These are phyloP conservation scores for Vombatus ursinus DNA, from an alignment of 2,113 vertebrate species.

Conservation along the genomic window DNA sequence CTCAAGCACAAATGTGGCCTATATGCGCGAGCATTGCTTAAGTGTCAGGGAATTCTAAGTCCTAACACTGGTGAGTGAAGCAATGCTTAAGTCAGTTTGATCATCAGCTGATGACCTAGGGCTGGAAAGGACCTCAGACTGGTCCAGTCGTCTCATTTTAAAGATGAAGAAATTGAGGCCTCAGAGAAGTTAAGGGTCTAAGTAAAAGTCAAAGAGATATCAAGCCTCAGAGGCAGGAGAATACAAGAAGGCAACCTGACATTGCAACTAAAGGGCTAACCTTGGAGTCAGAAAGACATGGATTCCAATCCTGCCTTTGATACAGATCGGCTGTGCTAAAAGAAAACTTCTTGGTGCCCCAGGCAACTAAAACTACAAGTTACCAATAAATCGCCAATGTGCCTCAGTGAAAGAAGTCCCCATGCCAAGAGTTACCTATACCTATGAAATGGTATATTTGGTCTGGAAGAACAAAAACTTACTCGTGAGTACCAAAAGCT, in stretches of 20 bases:
- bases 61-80: constrained; percentile 40
- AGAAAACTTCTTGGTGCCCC: neutral
- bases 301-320: neutral
- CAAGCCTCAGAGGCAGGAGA: neutral
- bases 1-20: neutral
- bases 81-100: constrained; percentile 20
- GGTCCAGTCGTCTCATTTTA: neutral
- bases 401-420: neutral
- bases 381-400: neutral
- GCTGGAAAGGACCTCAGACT: neutral
- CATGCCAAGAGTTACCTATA: neutral
- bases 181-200: neutral
- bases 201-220: neutral
- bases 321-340: neutral
- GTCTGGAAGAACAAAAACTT: neutral
- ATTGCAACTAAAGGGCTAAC: neutral
- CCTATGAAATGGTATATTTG: neutral
- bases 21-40: neutral
- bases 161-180: neutral
- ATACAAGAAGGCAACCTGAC: neutral
- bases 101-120: neutral
- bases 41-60: constrained; percentile 41
- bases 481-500: constrained; percentile 18
- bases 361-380: neutral
- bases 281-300: neutral